Conservation (phyloP, 2,888 invertebrate species). For the Chrysina gloriosa region DNA sequence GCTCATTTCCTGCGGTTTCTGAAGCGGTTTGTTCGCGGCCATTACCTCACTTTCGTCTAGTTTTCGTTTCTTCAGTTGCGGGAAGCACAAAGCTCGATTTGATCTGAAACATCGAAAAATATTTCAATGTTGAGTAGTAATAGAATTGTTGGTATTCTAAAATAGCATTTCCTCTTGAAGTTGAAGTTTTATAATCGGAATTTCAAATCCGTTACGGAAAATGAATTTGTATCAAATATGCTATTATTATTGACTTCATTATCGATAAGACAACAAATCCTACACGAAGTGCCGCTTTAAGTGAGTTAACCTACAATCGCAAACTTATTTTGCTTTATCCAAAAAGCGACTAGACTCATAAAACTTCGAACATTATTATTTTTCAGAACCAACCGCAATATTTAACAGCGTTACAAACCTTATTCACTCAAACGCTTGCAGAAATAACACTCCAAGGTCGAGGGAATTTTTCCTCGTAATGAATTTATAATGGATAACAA, state of each 20-base stretch:
- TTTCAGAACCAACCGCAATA: neutral
- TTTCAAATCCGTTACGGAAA: too few species aligned
- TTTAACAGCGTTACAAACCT: neutral
- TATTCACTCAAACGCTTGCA: neutral
- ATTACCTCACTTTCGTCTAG: constrained; percentile 65
- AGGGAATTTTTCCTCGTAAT: neutral
- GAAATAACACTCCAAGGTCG: neutral
- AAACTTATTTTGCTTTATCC: neutral
- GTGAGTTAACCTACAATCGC: too few species aligned
- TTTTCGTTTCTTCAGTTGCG: constrained; percentile 79
- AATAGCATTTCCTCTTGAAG: too few species aligned
- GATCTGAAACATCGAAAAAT: constrained; percentile 58
- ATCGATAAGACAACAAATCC: too few species aligned
- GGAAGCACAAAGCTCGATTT: constrained; percentile 62
- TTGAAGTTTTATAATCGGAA: too few species aligned
- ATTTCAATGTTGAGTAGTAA: too few species aligned
- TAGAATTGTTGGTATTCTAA: too few species aligned
- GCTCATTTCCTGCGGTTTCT: constrained; percentile 51
- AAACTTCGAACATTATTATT: neutral
- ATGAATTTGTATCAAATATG: too few species aligned
- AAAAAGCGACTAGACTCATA: neutral
- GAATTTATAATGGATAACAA: neutral
- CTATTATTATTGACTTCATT: too few species aligned
- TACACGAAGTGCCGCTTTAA: too few species aligned
- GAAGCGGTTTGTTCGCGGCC: constrained; percentile 58